A percentile compares a stretch with the other conserved stretches of the same genome.
These are phyloP conservation scores for Diarsia brunnea DNA, from an alignment of 2,888 invertebrate species.

Conservation along the genomic window DNA sequence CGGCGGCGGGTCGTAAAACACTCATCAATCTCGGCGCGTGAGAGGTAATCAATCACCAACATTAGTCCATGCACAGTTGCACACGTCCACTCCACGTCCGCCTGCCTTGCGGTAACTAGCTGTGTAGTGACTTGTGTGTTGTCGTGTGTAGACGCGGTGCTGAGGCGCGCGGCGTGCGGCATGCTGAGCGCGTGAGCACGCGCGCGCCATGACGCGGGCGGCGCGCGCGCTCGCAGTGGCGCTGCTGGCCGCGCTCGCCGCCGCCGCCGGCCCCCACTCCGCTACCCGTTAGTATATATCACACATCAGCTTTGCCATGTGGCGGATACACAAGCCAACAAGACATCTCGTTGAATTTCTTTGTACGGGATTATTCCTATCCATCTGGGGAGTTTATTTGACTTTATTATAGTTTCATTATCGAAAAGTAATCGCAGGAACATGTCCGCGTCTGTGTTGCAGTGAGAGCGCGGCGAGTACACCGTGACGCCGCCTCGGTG, in stretches of 20 bases:
- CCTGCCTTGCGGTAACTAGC: background rate
- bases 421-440: too few species aligned
- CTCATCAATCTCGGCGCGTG: constrained; percentile 75
- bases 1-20: constrained; percentile 71
- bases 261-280: constrained; percentile 65
- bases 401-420: too few species aligned
- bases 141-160: background rate
- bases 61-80: constrained; percentile 54
- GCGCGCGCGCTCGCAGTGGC: constrained; percentile 63
- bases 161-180: constrained; percentile 6
- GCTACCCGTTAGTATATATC: constrained; percentile 40
- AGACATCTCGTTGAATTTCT: too few species aligned
- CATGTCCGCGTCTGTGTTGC: background rate
- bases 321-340: too few species aligned
- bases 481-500: constrained; percentile 52
- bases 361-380: too few species aligned
- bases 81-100: constrained; percentile 44
- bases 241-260: constrained; percentile 68
- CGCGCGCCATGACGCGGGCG: constrained; percentile 48
- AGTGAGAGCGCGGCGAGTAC: constrained; percentile 56
- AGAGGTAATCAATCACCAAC: constrained; percentile 63
- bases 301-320: too few species aligned
- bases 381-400: too few species aligned
- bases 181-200: constrained; percentile 20
- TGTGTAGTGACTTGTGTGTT: background rate